These are phyloP conservation scores for Sander lucioperca DNA, from an alignment of 2,113 vertebrate genomes.

Conservation along the genomic window DNA sequence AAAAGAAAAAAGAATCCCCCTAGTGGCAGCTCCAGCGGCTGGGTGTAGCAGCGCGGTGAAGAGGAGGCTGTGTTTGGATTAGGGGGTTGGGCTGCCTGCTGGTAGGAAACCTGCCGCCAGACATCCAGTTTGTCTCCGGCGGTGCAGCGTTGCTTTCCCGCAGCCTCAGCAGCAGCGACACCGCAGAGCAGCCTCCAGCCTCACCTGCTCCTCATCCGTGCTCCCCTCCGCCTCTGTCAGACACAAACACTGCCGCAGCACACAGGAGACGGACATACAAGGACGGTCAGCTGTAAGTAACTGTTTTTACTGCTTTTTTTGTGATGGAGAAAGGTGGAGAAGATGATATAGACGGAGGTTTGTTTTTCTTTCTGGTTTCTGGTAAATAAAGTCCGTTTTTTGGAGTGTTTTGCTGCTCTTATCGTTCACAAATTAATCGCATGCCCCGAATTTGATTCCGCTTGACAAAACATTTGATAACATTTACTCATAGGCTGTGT, in stretches of 20 bases:
- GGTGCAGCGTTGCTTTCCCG: conserved; percentile 65
- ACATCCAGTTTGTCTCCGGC: conserved; percentile 63
- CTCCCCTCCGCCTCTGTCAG: conserved; percentile 34
- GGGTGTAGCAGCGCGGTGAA: conserved; percentile 32
- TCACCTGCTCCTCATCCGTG: conserved; percentile 50
- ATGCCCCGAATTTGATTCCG: not conserved
- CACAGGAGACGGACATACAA: conserved; percentile 50
- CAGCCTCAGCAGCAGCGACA: conserved; percentile 68
- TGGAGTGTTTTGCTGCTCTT: not conserved
- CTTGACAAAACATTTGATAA: not conserved
- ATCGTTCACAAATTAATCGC: not conserved
- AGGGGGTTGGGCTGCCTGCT: conserved; percentile 78
- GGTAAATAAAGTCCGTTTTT: not conserved
- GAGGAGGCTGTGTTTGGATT: conserved; percentile 68
- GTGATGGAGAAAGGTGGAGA: not conserved
- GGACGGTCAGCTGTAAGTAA: conserved; percentile 66
- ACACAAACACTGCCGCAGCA: conserved; percentile 57
- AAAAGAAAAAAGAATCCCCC: conserved; percentile 31
- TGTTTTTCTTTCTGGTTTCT: not conserved
- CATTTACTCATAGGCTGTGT: not conserved
- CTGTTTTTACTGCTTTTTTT: conserved; percentile 11
- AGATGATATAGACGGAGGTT: not conserved
- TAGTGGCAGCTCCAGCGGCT: conserved; percentile 58
- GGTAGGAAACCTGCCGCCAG: conserved; percentile 67
- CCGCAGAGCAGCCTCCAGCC: conserved; percentile 53